Base-by-base conservation (phyloP, 2,113 vertebrate species). In the Salvator merianae region DNA sequence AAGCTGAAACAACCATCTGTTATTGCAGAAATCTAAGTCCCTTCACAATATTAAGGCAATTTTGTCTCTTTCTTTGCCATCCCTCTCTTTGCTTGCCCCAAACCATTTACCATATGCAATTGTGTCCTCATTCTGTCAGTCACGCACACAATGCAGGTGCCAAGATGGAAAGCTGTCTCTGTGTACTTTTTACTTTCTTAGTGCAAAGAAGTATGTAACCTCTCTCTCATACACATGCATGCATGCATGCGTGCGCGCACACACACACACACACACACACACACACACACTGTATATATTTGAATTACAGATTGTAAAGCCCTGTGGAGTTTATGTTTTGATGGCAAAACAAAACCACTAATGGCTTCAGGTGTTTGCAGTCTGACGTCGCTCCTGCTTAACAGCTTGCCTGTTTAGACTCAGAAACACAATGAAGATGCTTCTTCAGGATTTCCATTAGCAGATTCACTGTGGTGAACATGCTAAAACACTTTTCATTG, bases 91-190 rank as follows among this genome's bases (percentile, higher is more conserved):
- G 6, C 13, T 68, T 50, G 50, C 30, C 59, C 14, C 1, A 68
- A 62, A 38, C 59, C 3, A 68, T 47, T 88, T 85, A 59, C 79
- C 55, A 59, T 50, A 63, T 74, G 36, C 30, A 66, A 69, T 68
- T 69, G 68, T 40, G 82, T 85, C 50, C 79, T n/a, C 84, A 82
- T 85, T 88, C 82, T 77, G 86, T 88, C 83, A 78, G 68, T 85
- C 79, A 73, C 10, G 40, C 75, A 28, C 75, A 28, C 24, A 34
- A 38, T 24, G n/a, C 66, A 76, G 70, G 76, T 85, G 69, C 36
- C 28, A 68, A 59, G 68, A 72, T 22, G 8, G 85, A 74, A 82
- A 73, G 65, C 75, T 85, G 75, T 81, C 73, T 74, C 36, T 65
- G 47, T 5, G 2, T 40, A 12, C 38, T 55, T 24, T 50, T 10